Evolutionary conservation across 2,888 invertebrate genomes (phyloP).

Genomic region (Leistus spinibarbis): DNA sequence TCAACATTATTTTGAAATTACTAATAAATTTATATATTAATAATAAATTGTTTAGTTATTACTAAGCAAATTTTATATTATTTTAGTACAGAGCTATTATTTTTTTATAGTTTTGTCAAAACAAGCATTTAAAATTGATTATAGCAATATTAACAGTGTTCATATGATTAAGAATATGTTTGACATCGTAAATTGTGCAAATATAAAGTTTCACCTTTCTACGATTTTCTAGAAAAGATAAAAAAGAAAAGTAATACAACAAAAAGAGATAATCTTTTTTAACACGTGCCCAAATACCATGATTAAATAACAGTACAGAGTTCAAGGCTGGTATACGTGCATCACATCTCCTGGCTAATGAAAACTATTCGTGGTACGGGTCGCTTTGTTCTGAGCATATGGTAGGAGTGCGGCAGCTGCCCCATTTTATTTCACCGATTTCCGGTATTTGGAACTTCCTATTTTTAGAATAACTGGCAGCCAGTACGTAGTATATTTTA

Average conservation of each 20-base stretch:
- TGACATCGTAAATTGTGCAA: not conserved
- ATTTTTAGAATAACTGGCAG: too few species aligned
- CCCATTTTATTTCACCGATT: not conserved
- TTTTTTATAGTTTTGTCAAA: too few species aligned
- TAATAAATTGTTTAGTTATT: too few species aligned
- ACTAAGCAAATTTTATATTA: too few species aligned
- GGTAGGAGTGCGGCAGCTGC: constrained; percentile 5
- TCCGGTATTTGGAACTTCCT: constrained; percentile 12
- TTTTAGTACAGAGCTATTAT: too few species aligned
- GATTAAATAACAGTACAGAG: constrained; percentile 30
- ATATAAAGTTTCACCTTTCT: too few species aligned
- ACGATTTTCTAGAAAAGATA: not conserved
- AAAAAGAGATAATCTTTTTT: too few species aligned
- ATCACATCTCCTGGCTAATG: not conserved
- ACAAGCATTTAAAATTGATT: too few species aligned
- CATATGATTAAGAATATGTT: not conserved
- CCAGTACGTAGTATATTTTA: too few species aligned
- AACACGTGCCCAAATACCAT: constrained; percentile 28
- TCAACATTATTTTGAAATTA: too few species aligned
- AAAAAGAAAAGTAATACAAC: not conserved
- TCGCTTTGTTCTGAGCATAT: constrained; percentile 6
- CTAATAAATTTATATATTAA: too few species aligned
- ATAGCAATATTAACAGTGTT: too few species aligned
- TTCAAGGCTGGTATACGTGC: constrained; percentile 24
- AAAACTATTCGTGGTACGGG: constrained; percentile 18